Evolutionary conservation across 2,797 vertebrate genomes (phyloP), one percentile per base, ranked within the genome.

Genomic region (Silurus lanzhouensis): DNA sequence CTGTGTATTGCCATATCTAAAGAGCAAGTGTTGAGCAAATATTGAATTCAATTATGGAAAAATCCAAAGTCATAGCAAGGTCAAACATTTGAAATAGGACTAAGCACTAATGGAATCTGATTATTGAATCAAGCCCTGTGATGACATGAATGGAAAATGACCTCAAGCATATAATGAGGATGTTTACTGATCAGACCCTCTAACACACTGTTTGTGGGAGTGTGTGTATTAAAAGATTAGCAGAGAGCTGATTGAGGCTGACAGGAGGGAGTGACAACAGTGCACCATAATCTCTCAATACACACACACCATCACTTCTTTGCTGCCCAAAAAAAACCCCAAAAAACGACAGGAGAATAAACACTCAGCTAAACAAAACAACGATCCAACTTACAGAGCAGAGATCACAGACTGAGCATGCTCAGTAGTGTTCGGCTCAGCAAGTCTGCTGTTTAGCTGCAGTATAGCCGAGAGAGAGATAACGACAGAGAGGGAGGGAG

Each of bases 381-480:
- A 84, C 86, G 81, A 81, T 57, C 31, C 22, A 63, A 60, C 67
- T 78, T 85, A 90, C 72, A 83, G 20, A 76, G 83, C 20, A 46
- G 25, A 87, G 91, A 83, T 44, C 67, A 46, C 7, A 22, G 22
- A 84, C 87, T 90, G 95, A 94, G 93, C 95, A 92, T 95, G 95
- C 95, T 95, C 94, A 93, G 91, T 95, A 86, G 66, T 22, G 82
- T 66, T 90, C n/a, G 90, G 91, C 90, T 87, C 88, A 92, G 94
- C 91, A 91, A 94, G 93, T 93, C 93, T 93, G 93, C 93, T 93
- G 93, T 92, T 93, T 94, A 94, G 94, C 94, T 85, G 94, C 95
- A 93, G 94, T 92, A 74, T 93, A 91, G 90, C 88, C 9, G 91
- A 86, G 87, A 77, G 86, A 66, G 84, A 31, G 31, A 31, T 31